Percentiles rank a stretch among this genome's conserved stretches.
These are phyloP conservation scores for Pomatostomus ruficeps DNA, from an alignment of 2,113 vertebrate genomes.

Conservation along the genomic window DNA sequence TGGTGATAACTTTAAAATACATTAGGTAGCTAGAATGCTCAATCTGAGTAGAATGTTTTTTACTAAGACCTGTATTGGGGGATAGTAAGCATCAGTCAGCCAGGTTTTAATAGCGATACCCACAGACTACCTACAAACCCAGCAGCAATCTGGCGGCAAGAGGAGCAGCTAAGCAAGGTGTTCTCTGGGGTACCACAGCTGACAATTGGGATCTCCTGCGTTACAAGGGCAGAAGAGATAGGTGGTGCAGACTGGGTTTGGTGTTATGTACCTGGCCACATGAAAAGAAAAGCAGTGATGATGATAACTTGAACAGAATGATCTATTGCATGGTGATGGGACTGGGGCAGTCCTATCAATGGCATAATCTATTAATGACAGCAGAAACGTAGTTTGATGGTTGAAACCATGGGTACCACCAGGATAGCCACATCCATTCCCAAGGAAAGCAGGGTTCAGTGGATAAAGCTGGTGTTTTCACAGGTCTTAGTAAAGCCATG, in stretches of 20 bases:
- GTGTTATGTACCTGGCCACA: neutral
- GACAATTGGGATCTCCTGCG: neutral
- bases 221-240: neutral
- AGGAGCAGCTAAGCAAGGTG: neutral
- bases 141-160: neutral
- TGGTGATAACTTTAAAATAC: neutral
- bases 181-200: neutral
- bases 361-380: neutral
- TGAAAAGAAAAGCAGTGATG: neutral
- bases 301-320: neutral
- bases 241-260: neutral
- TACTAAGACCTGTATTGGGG: neutral
- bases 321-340: neutral
- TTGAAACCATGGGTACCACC: neutral
- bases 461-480: neutral
- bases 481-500: neutral
- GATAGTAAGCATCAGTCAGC: neutral
- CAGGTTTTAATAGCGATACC: neutral
- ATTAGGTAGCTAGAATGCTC: neutral
- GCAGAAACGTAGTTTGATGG: neutral
- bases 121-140: neutral
- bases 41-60: neutral
- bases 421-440: neutral
- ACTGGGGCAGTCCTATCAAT: neutral
- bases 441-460: neutral